Percentiles rank a stretch among this genome's conserved stretches.
Conservation (phyloP, 2,888 invertebrate species). For the Rutpela maculata region DNA sequence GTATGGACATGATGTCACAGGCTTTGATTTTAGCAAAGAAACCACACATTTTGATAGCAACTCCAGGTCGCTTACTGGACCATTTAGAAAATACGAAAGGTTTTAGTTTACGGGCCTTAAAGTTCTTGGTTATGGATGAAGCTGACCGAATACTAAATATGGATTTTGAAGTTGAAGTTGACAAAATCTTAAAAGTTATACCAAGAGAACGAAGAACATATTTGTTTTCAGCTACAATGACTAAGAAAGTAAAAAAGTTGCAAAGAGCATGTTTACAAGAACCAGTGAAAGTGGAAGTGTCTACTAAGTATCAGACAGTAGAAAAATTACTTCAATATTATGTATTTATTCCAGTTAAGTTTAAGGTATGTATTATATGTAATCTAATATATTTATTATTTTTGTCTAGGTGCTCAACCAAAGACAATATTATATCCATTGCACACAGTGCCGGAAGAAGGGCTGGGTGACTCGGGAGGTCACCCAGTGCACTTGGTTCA, state of each 20-base stretch:
- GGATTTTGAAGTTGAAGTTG: constrained; percentile 99
- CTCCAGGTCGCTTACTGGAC: constrained; percentile 96
- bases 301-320: constrained; percentile 98
- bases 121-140: constrained; percentile 94
- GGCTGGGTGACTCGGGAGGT: no score
- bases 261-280: constrained; percentile 96
- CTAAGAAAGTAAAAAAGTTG: constrained; percentile 95
- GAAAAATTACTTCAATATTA: constrained; percentile 97
- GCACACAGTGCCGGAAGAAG: no score
- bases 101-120: constrained; percentile 80
- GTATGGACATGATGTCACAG: constrained; percentile 99
- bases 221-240: constrained; percentile 99
- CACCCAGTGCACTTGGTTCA: no score
- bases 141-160: constrained; percentile 98
- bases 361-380: constrained; percentile 81
- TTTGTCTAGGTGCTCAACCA: no score
- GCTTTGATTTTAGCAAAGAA: constrained; percentile 93
- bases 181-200: constrained; percentile 94
- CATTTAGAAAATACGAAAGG: constrained; percentile 99
- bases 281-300: constrained; percentile 97
- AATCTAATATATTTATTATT: background rate
- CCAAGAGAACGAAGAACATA: constrained; percentile 94
- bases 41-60: constrained; percentile 97
- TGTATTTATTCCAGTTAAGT: constrained; percentile 95
- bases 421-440: no score